Evolutionary conservation across 2,113 vertebrate genomes (phyloP).

Genomic region (Sprattus sprattus): DNA sequence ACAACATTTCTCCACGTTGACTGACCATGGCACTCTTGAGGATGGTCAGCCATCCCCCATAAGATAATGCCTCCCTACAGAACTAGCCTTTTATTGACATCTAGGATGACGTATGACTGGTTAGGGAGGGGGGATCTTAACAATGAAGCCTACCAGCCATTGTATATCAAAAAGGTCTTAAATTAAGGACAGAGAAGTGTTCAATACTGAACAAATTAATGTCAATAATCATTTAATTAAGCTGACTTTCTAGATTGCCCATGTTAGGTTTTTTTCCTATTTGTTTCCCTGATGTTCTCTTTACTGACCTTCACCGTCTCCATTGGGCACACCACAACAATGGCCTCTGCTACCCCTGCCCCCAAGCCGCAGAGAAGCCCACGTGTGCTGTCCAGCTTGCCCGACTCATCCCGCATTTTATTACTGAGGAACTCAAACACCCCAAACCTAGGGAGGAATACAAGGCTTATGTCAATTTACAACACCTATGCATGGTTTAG

Average conservation of each 20-base stretch:
- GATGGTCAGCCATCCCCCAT: background rate
- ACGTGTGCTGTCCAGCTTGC: conserved; percentile 83
- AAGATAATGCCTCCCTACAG: background rate
- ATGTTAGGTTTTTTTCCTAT: background rate
- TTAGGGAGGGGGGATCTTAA: background rate
- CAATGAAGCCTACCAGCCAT: background rate
- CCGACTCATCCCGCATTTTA: conserved; percentile 86
- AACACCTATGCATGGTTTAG: background rate
- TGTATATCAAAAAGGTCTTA: background rate
- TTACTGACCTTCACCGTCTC: conserved; percentile 89
- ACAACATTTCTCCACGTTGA: background rate
- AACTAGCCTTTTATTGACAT: background rate
- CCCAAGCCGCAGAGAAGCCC: conserved; percentile 89
- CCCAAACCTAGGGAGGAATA: conserved; percentile 78
- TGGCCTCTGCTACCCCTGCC: conserved; percentile 88
- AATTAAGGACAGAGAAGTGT: background rate
- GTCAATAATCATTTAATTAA: background rate
- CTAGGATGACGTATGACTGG: background rate
- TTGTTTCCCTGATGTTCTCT: background rate
- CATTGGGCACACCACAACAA: conserved; percentile 94
- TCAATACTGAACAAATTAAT: background rate
- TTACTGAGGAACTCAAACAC: conserved; percentile 96
- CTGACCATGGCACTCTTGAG: background rate
- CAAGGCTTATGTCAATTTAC: background rate
- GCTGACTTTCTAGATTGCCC: background rate